Evolutionary conservation across 2,797 vertebrate genomes (phyloP).

Genomic region (Pampus argenteus): DNA sequence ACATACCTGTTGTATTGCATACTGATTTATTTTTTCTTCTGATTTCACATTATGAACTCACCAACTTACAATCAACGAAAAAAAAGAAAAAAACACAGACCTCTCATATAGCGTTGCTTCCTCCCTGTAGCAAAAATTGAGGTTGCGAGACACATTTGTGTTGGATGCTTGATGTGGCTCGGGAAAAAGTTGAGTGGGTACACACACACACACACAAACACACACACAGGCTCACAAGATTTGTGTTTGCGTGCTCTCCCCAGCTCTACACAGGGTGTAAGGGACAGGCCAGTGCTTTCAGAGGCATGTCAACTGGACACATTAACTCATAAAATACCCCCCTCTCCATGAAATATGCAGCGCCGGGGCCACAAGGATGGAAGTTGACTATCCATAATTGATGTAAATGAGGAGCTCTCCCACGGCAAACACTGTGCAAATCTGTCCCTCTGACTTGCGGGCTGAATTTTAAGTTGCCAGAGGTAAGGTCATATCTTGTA

Average conservation of each 20-base stretch:
- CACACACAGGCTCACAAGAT: slow-evolving; percentile 31
- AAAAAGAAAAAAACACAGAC: not conserved
- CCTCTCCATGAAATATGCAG: slow-evolving; percentile 86
- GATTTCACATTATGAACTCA: not conserved
- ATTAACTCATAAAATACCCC: slow-evolving; percentile 86
- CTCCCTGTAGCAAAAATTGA: slow-evolving; percentile 31
- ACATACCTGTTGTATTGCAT: not conserved
- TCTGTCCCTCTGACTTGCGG: too few species aligned
- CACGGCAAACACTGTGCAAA: slow-evolving; percentile 73
- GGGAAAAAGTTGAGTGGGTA: slow-evolving; percentile 54
- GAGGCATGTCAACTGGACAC: slow-evolving; percentile 85
- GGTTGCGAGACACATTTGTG: slow-evolving; percentile 46
- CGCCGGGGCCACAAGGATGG: slow-evolving; percentile 76
- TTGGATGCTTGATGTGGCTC: slow-evolving; percentile 50
- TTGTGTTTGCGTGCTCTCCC: slow-evolving; percentile 72
- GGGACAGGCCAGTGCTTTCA: slow-evolving; percentile 84
- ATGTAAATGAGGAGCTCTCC: slow-evolving; percentile 88
- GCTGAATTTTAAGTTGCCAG: slow-evolving; percentile 70
- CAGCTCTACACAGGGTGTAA: slow-evolving; percentile 63
- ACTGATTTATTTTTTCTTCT: not conserved
- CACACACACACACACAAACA: slow-evolving; percentile 27
- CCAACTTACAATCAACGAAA: slow-evolving; percentile 6
- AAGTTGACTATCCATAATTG: slow-evolving; percentile 87
- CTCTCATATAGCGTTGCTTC: not conserved
- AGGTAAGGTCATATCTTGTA: slow-evolving; percentile 73